Evolutionary conservation across 2,888 invertebrate genomes (phyloP), one percentile per base, ranked within the genome.

Genomic region (Cantharis nigra): DNA sequence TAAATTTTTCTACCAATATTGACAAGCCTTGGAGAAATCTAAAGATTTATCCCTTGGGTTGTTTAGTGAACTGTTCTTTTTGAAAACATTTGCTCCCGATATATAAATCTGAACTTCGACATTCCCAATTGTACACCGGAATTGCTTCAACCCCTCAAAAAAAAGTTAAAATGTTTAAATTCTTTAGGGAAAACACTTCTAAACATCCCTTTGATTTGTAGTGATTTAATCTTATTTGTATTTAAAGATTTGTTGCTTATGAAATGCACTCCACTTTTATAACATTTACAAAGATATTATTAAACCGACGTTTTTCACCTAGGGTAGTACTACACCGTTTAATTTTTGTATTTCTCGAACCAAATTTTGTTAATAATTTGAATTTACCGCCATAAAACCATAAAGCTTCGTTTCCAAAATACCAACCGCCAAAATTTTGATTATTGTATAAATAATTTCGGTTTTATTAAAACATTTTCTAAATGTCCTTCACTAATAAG

Each of bases 121-220:
- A 81, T 76, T 85, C 85, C 83, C 86, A 84, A 82, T 81, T 83
- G 85, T 80, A 85, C 83, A 78, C 72, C 63, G 71, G 80, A 80
- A 80, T 81, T 81, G 78, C 78, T 80, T 81, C 82, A 74, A 82
- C 84, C 85, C 85, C 83, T 84, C 83, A 83, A 85, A 67, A 67
- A 30, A 83, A 87, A 87, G 86, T 87, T 88, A 87, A 86, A 89
- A 88, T 88, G 88, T 87, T 88, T 87, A 87, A 88, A 87, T 84
- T 88, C 88, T 87, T 86, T 81, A 81, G 87, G 88, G 88, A 87
- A 82, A 83, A 80, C 84, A 79, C 77, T 74, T 67, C 79, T 72
- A 75, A 76, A 74, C 77, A 72, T 81, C 82, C 84, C 80, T 81
- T 82, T 74, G 78, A 77, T 71, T 80, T 78, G 78, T 80, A 76